Conservation (phyloP, 2,113 vertebrate species). For the Vombatus ursinus region DNA sequence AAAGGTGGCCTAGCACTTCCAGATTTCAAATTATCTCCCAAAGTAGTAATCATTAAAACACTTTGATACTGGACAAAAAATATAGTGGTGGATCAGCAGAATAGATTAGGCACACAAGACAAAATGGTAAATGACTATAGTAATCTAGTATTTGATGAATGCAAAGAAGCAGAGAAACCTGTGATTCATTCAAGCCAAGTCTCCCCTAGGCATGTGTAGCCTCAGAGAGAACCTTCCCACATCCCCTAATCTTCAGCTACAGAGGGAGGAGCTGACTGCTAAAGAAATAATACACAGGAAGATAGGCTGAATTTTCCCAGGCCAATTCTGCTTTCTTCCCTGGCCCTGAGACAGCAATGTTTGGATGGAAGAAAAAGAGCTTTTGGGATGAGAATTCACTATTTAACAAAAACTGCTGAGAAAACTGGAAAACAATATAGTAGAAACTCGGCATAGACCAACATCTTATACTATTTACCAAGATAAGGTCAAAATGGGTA, state of each 20-base stretch:
- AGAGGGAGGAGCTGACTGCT: neutral
- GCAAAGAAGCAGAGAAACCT: neutral
- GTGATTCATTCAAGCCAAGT: neutral
- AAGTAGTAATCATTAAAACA: no score
- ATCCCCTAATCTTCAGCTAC: neutral
- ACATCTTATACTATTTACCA: neutral
- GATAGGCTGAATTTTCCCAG: neutral
- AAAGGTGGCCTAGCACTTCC: no score
- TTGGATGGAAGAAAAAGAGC: neutral
- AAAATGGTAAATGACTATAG: no score
- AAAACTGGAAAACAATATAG: neutral
- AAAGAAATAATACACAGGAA: neutral
- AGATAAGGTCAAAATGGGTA: neutral
- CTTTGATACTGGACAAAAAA: no score
- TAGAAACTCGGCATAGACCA: neutral
- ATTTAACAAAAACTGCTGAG: neutral
- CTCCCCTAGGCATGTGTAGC: neutral
- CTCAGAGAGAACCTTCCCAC: neutral
- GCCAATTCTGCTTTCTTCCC: neutral
- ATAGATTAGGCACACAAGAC: no score
- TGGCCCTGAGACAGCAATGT: neutral
- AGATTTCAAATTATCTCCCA: no score
- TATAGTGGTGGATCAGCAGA: no score
- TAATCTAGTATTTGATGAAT: no score
- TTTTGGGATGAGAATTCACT: neutral